Base-by-base conservation (phyloP, 2,113 vertebrate species). In the Microtus ochrogaster region DNA sequence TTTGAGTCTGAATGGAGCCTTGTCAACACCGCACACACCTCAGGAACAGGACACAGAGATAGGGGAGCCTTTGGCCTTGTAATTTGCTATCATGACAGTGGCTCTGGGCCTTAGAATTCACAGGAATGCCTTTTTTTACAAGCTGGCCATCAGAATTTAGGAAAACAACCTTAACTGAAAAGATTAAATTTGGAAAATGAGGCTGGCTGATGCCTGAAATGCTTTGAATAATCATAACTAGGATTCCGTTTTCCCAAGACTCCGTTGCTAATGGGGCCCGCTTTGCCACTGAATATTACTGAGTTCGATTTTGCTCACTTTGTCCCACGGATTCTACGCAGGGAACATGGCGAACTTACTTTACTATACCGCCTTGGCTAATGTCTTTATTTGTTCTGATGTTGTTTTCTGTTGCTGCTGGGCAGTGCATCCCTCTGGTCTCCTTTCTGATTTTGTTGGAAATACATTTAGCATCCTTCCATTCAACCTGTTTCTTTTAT, bases 271-370 rank as follows among this genome's bases (percentile, higher is more conserved):
- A 36, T 66, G 10, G 73, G 78, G 22, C 13, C 26, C 81, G 12
- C 7, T 84, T 95, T 68, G 14, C 5, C 26, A 72, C 47, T 44
- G 47, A 90, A 21, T 90, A 55, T 74, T 73, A 68, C 66, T 81
- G n/a, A 77, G 17, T 49, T 41, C 83, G 39, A 95, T 41, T 90
- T n/a, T 77, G 82, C 83, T 94, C 49, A 66, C 84, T 65, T 93
- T 72, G 66, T 68, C 41, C 92, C 1, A 2, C 41, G 76, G 4
- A 26, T 84, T 94, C 73, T 41, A 61, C 28, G 55, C 55, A 36
- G 30, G 6, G 61, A 55, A 49, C 39, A 2, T 21, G 44, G 33
- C 49, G 17, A 47, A 83, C 52, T 72, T 47, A 68, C 44, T 91
- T 84, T 28, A 58, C 90, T 41, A 21, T 55, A 41, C 66, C 12